Base-by-base conservation (phyloP, 1,140 invertebrate species). In the Anastrepha obliqua region DNA sequence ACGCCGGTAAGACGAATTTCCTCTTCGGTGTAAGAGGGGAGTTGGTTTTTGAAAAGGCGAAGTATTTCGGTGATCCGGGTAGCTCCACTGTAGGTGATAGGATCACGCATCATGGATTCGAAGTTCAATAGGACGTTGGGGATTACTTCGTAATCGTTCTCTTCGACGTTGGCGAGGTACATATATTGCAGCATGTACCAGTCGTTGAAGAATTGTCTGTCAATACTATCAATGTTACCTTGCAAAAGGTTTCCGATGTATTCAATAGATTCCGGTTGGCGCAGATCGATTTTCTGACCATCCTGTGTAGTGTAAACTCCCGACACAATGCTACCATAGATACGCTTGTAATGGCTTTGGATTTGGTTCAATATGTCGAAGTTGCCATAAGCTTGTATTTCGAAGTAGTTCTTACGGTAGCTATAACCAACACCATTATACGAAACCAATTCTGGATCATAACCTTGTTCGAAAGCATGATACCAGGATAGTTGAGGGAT, bases 221-320 rank as follows among this genome's bases (percentile, higher is more conserved):
- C 96, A 59, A 94, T 94, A n/a, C 95, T 95, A 87, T 96, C 95
- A 1, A 94, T 94, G 88, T 96, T 95, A 39, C 94, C 94, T 93
- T 97, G 95, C 78, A 97, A 95, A 3, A 96, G 89, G 89, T 95
- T 95, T 29, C 95, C 96, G 17, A 97, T 93, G 95, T 91, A 92
- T 88, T 95, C 94, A 67, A 95, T 91, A 64, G 94, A 88, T 88
- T 94, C 94, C 86, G 94, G 92, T 65, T 92, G 67, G 85, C 93
- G 94, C 51, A 90, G 44, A 87, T 89, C 88, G 74, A 89, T 51
- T 9, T 55, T 60, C 1, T 91, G 93, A 51, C 94, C 94, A 86
- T 94, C 93, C 44, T 91, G 91, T 88, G 93, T 92, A 89, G 94
- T 93, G 51, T 96, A 93, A 88, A 93, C 94, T 88, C 96, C 96